These are phyloP conservation scores for Micoletzkya japonica DNA, from an alignment of 2,888 invertebrate genomes.

Conservation along the genomic window DNA sequence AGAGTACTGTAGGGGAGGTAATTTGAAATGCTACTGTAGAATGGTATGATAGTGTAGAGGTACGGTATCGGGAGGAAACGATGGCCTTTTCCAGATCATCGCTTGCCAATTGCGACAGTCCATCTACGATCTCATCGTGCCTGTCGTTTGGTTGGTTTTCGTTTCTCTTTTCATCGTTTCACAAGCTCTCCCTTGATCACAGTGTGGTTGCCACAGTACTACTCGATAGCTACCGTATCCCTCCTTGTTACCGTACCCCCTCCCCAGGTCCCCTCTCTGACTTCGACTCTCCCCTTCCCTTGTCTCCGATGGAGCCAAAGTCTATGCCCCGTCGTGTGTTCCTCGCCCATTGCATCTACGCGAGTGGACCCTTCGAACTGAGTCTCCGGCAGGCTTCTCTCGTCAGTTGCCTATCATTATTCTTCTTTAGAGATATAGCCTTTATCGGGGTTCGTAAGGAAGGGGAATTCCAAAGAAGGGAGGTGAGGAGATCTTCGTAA, in stretches of 20 bases:
- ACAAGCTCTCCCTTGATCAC: background rate
- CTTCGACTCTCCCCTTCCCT: conserved; percentile 5
- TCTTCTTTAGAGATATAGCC: too few species aligned
- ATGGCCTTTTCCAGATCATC: too few species aligned
- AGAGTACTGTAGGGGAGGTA: too few species aligned
- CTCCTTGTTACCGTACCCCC: background rate
- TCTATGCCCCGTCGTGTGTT: conserved; percentile 43
- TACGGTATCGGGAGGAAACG: too few species aligned
- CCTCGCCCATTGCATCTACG: conserved; percentile 47
- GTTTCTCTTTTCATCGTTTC: background rate
- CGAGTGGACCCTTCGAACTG: conserved; percentile 49
- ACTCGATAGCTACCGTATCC: background rate
- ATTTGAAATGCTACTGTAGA: too few species aligned
- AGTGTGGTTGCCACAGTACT: background rate
- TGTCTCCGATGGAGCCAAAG: background rate
- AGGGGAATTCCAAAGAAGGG: too few species aligned
- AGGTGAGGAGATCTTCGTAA: too few species aligned
- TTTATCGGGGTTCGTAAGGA: background rate
- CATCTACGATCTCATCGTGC: too few species aligned
- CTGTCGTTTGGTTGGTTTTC: too few species aligned
- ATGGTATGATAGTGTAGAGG: too few species aligned
- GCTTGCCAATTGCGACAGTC: too few species aligned
- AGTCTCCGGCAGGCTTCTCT: conserved; percentile 46
- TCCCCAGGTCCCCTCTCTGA: conserved; percentile 12
- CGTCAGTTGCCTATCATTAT: conserved; percentile 22